phyloP scores from a whole-genome alignment of 2,113 vertebrate species.

The Zapornia atra region DNA sequence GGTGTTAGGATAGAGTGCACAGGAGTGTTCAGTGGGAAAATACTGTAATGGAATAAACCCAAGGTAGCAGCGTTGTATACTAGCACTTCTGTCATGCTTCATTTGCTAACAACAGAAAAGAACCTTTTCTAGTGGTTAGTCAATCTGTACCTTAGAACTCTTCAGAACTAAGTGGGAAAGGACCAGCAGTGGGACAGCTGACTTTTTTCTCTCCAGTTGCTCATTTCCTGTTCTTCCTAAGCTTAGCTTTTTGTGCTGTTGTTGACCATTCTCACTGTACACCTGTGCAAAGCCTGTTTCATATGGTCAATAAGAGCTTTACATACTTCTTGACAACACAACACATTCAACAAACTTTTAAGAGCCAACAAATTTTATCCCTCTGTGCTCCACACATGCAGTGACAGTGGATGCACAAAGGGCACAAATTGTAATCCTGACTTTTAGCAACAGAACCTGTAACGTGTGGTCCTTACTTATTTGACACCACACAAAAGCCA shows the following conservation, averaged over 20 bases:
- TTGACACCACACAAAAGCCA: not conserved
- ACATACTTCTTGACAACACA: not conserved
- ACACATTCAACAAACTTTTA: not conserved
- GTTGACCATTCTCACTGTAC: not conserved
- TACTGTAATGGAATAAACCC: not conserved
- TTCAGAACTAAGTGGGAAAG: not conserved
- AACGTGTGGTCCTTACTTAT: not conserved
- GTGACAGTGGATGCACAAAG: not conserved
- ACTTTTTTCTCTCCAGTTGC: not conserved
- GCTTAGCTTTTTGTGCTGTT: not conserved
- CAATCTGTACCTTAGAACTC: not conserved
- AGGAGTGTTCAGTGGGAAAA: not conserved
- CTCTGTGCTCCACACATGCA: not conserved
- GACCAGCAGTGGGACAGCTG: not conserved
- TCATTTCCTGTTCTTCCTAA: not conserved
- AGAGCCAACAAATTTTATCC: not conserved
- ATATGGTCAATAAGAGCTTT: not conserved
- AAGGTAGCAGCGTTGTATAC: not conserved
- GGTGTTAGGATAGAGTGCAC: fast-evolving
- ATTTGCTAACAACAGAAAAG: not conserved
- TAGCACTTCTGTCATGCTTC: not conserved
- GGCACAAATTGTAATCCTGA: not conserved
- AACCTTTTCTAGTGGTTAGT: not conserved
- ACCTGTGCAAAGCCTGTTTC: not conserved
- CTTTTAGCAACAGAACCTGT: not conserved